These are phyloP conservation scores for Cotesia glomerata DNA, from an alignment of 1,140 invertebrate genomes.

Conservation along the genomic window DNA sequence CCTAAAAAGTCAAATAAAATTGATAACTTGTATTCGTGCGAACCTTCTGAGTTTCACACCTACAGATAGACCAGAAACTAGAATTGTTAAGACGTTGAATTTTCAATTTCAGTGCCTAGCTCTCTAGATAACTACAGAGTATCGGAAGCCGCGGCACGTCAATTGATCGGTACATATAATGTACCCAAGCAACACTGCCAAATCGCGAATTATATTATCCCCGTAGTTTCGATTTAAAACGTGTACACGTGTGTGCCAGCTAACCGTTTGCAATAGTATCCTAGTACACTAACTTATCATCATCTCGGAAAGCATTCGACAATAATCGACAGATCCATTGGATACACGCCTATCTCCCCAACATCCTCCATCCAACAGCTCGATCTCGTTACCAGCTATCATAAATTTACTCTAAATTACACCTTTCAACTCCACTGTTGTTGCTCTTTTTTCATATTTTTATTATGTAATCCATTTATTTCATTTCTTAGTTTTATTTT, in stretches of 20 bases:
- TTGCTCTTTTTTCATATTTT: neutral
- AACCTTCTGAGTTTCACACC: conserved; percentile 30
- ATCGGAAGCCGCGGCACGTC: conserved; percentile 20
- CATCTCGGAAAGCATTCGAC: conserved; percentile 27
- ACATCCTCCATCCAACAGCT: neutral
- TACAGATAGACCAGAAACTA: neutral
- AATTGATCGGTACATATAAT: conserved; percentile 12
- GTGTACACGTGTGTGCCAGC: too few relatives aligned
- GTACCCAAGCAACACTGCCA: neutral
- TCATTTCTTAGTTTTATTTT: too few relatives aligned
- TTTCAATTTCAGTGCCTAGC: conserved; percentile 30
- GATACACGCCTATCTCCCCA: conserved; percentile 6
- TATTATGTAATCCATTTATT: too few relatives aligned
- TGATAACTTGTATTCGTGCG: conserved; percentile 18
- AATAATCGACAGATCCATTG: conserved; percentile 22
- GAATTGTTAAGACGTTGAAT: conserved; percentile 7
- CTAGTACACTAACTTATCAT: conserved; percentile 19
- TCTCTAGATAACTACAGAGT: conserved; percentile 32
- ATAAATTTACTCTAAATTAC: conserved; percentile 4
- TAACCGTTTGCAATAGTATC: neutral
- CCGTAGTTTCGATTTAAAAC: neutral
- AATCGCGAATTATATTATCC: neutral
- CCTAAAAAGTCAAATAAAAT: conserved; percentile 2
- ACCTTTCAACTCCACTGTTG: neutral
- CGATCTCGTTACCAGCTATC: conserved; percentile 28